Base-by-base conservation (phyloP, 2,113 vertebrate species). In the Platichthys flesus region DNA sequence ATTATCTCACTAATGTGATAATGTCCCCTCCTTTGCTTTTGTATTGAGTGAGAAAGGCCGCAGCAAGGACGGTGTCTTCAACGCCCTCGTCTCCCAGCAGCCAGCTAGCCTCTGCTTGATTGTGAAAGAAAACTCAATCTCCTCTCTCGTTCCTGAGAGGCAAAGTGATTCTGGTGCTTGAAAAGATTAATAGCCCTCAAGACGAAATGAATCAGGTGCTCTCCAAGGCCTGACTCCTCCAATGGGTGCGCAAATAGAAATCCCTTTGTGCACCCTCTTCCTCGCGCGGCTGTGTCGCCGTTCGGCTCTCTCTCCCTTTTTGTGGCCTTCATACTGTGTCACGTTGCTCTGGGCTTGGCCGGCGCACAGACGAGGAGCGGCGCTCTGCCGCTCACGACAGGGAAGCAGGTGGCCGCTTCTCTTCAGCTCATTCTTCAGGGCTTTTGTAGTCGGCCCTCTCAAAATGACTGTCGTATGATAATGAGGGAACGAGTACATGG, bases 161-260 rank as follows among this genome's bases (percentile, higher is more conserved):
- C 83, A 90, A 91, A 92, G 91, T 90, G 92, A 94, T 92, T 92
- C 89, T 84, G 87, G 88, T 92, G 87, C 93, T 94, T 91, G 89
- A 89, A 88, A 90, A 93, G 92, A 94, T 94, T 84, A 94, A 94
- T 93, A 90, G 91, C 93, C 91, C 94, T 92, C 84, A 67, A 93
- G 91, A 90, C 94, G 90, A 91, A 93, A 93, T 93, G 87, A 94
- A 94, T 95, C 93, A 89, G 90, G 84, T 85, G 85, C 90, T 93
- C 92, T 90, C 91, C 45, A 56, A 84, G 90, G 92, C 85, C 77
- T 77, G 83, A 89, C 84, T 90, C 87, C 75, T 88, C 80, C 81
- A 76, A 74, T 85, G 89, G 82, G 67, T 45, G 66, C 69, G 76
- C 89, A 87, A 87, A 90, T 83, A 89, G 69, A 84, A 87, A 89